Conservation (phyloP, 2,797 vertebrate species). For the Acrocephalus scirpaceus region DNA sequence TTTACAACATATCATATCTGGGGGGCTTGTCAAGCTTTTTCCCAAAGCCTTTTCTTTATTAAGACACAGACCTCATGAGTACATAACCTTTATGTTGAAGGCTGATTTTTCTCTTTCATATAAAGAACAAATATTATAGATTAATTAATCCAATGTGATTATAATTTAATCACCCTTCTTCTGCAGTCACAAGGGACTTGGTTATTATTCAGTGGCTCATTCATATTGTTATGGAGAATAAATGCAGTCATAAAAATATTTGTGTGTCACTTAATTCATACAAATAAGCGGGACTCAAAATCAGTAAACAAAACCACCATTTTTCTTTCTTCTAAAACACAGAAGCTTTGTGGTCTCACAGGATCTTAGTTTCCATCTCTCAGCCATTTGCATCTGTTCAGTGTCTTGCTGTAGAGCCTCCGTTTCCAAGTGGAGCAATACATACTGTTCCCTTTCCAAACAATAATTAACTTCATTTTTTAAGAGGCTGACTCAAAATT, state of each 20-base stretch:
- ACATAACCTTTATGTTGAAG: conserved; percentile 91
- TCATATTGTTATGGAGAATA: conserved; percentile 78
- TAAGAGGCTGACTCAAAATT: neutral
- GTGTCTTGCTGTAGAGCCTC: neutral
- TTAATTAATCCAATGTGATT: conserved; percentile 98
- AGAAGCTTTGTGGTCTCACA: neutral
- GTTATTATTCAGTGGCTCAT: conserved; percentile 83
- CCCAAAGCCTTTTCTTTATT: conserved; percentile 88
- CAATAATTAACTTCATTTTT: conserved; percentile 29
- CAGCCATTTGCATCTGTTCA: neutral
- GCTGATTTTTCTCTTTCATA: conserved; percentile 88
- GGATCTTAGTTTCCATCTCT: neutral
- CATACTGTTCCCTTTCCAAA: neutral
- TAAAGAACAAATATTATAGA: conserved; percentile 99
- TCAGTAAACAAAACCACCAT: neutral
- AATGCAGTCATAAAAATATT: conserved; percentile 79
- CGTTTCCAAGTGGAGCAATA: neutral
- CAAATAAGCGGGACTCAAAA: conserved; percentile 49
- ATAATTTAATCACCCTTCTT: conserved; percentile 98
- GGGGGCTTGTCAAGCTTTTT: conserved; percentile 91
- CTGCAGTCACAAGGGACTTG: conserved; percentile 82
- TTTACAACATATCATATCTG: conserved; percentile 85
- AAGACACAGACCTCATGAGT: conserved; percentile 92
- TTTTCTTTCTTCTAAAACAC: neutral
- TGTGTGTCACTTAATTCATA: conserved; percentile 73